Evolutionary conservation across 2,888 invertebrate genomes (phyloP).

Genomic region (Coelopa pilipes): DNA sequence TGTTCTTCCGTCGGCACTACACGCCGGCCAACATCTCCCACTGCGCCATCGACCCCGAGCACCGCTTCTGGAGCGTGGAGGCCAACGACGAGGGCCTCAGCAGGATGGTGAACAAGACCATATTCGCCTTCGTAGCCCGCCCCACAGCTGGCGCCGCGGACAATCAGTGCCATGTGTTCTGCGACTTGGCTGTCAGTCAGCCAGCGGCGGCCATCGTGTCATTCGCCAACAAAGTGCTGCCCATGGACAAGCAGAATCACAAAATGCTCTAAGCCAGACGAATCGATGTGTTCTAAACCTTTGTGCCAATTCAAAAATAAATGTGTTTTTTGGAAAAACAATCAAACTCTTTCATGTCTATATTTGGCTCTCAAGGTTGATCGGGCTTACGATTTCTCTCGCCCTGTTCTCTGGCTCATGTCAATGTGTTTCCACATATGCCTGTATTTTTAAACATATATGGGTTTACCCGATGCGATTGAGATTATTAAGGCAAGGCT

Average conservation of each 20-base stretch:
- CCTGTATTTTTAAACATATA: too few relatives aligned
- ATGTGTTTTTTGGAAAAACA: slow-evolving; percentile 26
- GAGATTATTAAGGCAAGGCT: too few relatives aligned
- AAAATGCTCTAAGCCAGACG: slow-evolving; percentile 45
- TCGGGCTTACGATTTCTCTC: neutral
- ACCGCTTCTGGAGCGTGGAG: slow-evolving; percentile 76
- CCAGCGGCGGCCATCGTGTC: slow-evolving; percentile 91
- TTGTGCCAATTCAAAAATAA: neutral
- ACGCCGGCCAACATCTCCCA: slow-evolving; percentile 88
- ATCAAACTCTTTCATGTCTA: slow-evolving; percentile 14
- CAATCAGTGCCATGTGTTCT: slow-evolving; percentile 97
- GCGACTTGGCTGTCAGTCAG: slow-evolving; percentile 89
- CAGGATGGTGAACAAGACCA: slow-evolving; percentile 68
- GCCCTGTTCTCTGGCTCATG: neutral
- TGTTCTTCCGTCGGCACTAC: slow-evolving; percentile 90
- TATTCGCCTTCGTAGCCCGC: slow-evolving; percentile 96
- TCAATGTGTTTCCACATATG: too few relatives aligned
- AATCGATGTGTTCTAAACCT: neutral
- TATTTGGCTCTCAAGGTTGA: slow-evolving; percentile 9
- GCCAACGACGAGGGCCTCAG: slow-evolving; percentile 48
- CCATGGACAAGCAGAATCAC: slow-evolving; percentile 50
- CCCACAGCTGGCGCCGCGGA: slow-evolving; percentile 84
- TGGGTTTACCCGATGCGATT: too few relatives aligned
- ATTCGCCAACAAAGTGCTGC: slow-evolving; percentile 61
- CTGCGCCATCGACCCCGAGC: slow-evolving; percentile 93